Evolutionary conservation across 2,888 invertebrate species (phyloP).

Genomic region (Linyphia triangularis): DNA sequence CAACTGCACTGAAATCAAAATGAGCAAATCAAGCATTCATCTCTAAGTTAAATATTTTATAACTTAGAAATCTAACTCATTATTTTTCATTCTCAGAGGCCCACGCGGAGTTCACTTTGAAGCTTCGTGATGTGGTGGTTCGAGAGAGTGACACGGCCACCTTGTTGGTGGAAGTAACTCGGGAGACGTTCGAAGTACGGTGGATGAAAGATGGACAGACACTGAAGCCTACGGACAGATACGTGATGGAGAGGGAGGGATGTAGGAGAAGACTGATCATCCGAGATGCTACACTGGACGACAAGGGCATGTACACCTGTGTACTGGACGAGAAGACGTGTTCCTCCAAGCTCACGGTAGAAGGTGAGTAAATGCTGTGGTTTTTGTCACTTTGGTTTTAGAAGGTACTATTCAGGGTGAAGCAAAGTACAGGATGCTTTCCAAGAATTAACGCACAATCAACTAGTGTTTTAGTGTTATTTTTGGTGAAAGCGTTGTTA

Average conservation of each 20-base stretch:
- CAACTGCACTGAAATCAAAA: too few species aligned
- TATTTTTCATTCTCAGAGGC: conserved; percentile 77
- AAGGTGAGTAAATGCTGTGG: conserved; percentile 78
- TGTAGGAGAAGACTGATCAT: conserved; percentile 76
- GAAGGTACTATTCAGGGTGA: too few species aligned
- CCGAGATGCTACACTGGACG: conserved; percentile 77
- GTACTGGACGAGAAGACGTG: conserved; percentile 79
- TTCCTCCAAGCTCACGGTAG: conserved; percentile 79
- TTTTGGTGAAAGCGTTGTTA: too few species aligned
- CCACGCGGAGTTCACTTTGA: conserved; percentile 78
- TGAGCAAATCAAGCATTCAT: too few species aligned
- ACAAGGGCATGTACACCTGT: conserved; percentile 79
- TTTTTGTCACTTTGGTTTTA: too few species aligned
- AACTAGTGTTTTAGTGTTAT: too few species aligned
- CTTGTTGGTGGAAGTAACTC: conserved; percentile 78
- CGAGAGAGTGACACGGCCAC: conserved; percentile 77
- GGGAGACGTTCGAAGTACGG: conserved; percentile 74
- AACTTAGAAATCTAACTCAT: neutral
- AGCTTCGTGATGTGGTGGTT: conserved; percentile 78
- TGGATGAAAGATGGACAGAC: conserved; percentile 76
- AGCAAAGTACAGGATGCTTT: too few species aligned
- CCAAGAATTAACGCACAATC: too few species aligned
- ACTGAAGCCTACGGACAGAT: conserved; percentile 67
- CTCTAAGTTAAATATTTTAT: too few species aligned
- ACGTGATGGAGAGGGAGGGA: conserved; percentile 75